phyloP scores from a whole-genome alignment of 2,888 invertebrate genomes.

The Neocrepidodera transversa region DNA sequence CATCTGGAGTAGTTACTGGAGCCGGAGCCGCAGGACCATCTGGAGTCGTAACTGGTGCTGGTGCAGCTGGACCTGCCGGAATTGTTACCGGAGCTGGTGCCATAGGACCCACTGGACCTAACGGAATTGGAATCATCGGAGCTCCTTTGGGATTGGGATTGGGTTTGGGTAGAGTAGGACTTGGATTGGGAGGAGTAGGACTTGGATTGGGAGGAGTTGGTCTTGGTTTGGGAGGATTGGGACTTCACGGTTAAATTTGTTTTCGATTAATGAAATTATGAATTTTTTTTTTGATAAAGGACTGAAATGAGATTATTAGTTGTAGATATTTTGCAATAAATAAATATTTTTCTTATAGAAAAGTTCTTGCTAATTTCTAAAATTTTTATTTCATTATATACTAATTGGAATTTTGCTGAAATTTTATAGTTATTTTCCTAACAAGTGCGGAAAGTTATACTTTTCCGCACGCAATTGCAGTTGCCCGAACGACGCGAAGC shows the following conservation, averaged over 20 bases:
- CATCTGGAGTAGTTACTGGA: slow-evolving; percentile 33
- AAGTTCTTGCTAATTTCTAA: too few species aligned
- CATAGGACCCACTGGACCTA: slow-evolving; percentile 36
- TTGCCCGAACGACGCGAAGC: too few species aligned
- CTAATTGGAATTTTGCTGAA: too few species aligned
- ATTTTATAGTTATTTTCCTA: too few species aligned
- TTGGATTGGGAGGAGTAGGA: not conserved
- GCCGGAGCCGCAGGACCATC: slow-evolving; percentile 33
- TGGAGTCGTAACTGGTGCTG: slow-evolving; percentile 33
- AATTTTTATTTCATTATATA: too few species aligned
- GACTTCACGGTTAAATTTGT: slow-evolving; percentile 1
- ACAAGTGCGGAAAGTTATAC: too few species aligned
- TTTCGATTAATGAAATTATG: not conserved
- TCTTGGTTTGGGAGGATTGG: not conserved
- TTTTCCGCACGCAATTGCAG: too few species aligned
- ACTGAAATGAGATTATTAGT: not conserved
- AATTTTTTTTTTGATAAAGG: not conserved
- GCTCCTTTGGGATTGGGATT: slow-evolving; percentile 16
- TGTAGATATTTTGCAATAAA: slow-evolving; percentile 7
- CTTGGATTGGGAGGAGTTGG: not conserved
- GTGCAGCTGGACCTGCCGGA: slow-evolving; percentile 36
- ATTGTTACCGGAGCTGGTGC: slow-evolving; percentile 35
- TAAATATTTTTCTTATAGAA: slow-evolving; percentile 12
- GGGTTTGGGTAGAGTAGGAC: not conserved
- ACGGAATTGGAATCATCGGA: slow-evolving; percentile 19